Percentiles rank a stretch among this genome's conserved stretches.
Conservation (phyloP, 2,797 vertebrate species). For the Melopsittacus undulatus region DNA sequence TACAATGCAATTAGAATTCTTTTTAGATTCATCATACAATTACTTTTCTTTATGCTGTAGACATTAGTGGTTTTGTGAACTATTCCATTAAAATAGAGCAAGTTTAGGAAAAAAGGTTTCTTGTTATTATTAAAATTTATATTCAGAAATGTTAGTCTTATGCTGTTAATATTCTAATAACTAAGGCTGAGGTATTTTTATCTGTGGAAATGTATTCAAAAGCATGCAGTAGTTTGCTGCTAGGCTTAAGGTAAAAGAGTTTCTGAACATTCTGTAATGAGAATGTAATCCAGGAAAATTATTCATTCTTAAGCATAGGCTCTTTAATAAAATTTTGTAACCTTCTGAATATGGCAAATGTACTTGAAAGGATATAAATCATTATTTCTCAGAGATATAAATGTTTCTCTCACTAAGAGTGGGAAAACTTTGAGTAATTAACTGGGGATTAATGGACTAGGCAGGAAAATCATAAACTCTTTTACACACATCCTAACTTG, state of each 20-base stretch:
- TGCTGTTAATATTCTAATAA: constrained; percentile 35
- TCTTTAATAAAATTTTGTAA: constrained; percentile 54
- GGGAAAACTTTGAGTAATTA: constrained; percentile 44
- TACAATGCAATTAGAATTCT: not conserved
- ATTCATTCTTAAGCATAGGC: constrained; percentile 30
- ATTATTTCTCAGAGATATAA: constrained; percentile 36
- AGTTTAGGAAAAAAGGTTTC: not conserved
- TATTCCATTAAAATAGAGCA: not conserved
- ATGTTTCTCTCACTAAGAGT: constrained; percentile 20
- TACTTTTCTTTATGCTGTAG: not conserved
- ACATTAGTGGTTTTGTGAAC: not conserved
- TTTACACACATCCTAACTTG: not conserved
- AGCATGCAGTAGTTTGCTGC: constrained; percentile 36
- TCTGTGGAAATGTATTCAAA: constrained; percentile 61
- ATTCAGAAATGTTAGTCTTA: constrained; percentile 15
- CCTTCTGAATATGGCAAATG: constrained; percentile 26
- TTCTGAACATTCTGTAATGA: constrained; percentile 61
- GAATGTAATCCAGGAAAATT: constrained; percentile 66
- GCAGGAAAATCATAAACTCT: not conserved
- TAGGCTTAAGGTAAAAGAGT: constrained; percentile 56
- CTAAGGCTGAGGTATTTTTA: constrained; percentile 16
- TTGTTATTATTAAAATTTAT: not conserved
- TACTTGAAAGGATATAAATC: constrained; percentile 52
- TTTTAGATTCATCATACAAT: not conserved
- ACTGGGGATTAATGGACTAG: constrained; percentile 38